These are phyloP conservation scores for Drosophila sp. DNA, from an alignment of 1,140 invertebrate genomes.

Conservation along the genomic window DNA sequence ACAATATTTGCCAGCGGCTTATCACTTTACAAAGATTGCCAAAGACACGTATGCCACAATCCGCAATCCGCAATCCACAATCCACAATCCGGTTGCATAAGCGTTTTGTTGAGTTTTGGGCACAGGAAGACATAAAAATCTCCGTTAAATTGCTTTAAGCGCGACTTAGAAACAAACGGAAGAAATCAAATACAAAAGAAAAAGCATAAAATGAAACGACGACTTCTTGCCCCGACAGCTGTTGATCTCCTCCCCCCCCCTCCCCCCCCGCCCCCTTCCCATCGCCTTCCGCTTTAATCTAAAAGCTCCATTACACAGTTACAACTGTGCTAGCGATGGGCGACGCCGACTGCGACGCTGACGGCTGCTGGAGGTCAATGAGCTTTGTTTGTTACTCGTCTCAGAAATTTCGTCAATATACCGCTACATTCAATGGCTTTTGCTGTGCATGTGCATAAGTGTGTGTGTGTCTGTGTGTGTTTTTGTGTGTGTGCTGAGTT, in stretches of 20 bases:
- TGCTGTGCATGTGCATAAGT: slow-evolving; percentile 22
- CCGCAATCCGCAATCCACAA: neutral
- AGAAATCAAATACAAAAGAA: slow-evolving; percentile 30
- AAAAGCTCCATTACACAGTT: slow-evolving; percentile 70
- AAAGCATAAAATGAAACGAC: slow-evolving; percentile 27
- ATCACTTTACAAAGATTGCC: slow-evolving; percentile 18
- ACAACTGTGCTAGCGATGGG: slow-evolving; percentile 46
- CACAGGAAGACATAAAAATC: slow-evolving; percentile 58
- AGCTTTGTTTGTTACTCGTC: slow-evolving; percentile 78
- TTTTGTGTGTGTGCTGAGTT: slow-evolving; percentile 24
- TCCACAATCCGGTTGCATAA: slow-evolving; percentile 35
- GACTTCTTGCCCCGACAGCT: slow-evolving; percentile 33
- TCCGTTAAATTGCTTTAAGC: slow-evolving; percentile 44
- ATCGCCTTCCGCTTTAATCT: no score
- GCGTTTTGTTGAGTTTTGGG: slow-evolving; percentile 14
- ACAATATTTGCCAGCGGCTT: slow-evolving; percentile 25
- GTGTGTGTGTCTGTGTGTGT: slow-evolving; percentile 35
- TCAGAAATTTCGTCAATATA: slow-evolving; percentile 81
- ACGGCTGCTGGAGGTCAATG: slow-evolving; percentile 76
- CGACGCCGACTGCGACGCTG: slow-evolving; percentile 11
- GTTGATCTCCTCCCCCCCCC: neutral
- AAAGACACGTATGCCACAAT: slow-evolving; percentile 12
- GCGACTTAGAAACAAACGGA: slow-evolving; percentile 42
- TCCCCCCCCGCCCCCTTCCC: no score
- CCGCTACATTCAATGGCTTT: slow-evolving; percentile 81